Evolutionary conservation across 2,113 vertebrate species (phyloP), one percentile per base, ranked within the genome.

Genomic region (Engystomops pustulosus): DNA sequence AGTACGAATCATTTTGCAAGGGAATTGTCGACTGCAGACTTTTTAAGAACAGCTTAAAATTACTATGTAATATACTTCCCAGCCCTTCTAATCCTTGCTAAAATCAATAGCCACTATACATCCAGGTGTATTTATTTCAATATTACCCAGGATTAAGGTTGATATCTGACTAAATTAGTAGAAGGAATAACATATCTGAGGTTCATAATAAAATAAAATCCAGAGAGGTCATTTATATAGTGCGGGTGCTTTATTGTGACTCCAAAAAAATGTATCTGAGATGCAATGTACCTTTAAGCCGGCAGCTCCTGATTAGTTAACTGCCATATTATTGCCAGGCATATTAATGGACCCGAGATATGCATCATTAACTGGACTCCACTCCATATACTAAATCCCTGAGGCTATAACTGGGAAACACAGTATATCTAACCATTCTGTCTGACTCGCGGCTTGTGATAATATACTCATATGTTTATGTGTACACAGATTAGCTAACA

Each of bases 341-440:
- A 74, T 83, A 83, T 74, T 83, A 74, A 74, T 74, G 69, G 81
- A 60, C 62, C 55, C n/a, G 51, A 62, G 68, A 83, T 47, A 17
- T 62, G 69, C 80, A 47, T 74, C 80, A 83, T 83, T 74, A 74
- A 49, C 75, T 44, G 51, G 71, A 36, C 47, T 70, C 47, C 47
- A 30, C 30, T 72, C 72, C 12, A 83, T 60, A 75, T 71, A 74
- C 38, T 18, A 25, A 47, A 36, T 62, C 69, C 81, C 81, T 74
- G 9, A 45, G 81, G 81, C 69, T 58, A 75, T 62, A 58, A 75
- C 70, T 45, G 65, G 25, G 53, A 34, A 72, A 62, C 55, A 81
- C 10, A 81, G 23, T 45, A 68, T 70, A 38, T 81, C 47, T 53
- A 41, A 44, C 38, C 10, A 62, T 79, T 53, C n/a, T 65, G 76